These are phyloP conservation scores for Condylura cristata DNA, from an alignment of 2,113 vertebrate genomes.

Conservation along the genomic window DNA sequence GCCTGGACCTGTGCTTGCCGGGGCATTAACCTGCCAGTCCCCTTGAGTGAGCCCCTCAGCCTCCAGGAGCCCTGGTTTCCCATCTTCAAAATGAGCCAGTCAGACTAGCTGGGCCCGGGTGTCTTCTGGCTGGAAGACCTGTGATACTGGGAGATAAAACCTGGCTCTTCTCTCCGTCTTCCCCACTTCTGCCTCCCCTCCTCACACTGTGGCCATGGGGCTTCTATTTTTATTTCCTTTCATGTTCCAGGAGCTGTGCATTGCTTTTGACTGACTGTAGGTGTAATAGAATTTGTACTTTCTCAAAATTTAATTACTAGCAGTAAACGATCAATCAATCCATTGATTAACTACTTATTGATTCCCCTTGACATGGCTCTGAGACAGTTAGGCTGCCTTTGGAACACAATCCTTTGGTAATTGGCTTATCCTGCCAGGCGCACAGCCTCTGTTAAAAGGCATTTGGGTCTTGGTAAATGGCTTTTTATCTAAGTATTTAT, in stretches of 20 bases:
- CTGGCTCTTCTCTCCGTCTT: not conserved
- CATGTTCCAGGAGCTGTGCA: not conserved
- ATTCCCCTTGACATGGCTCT: constrained; percentile 61
- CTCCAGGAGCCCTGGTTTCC: not conserved
- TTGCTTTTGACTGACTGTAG: constrained; percentile 52
- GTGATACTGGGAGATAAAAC: not conserved
- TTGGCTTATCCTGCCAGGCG: constrained; percentile 7
- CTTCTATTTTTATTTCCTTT: constrained; percentile 47
- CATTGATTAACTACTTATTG: constrained; percentile 79
- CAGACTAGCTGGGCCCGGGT: not conserved
- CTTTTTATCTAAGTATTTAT: constrained; percentile 71
- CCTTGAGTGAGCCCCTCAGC: not conserved
- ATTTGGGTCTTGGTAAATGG: constrained; percentile 64
- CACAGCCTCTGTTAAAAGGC: not conserved
- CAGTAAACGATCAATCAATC: constrained; percentile 74
- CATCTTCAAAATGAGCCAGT: not conserved
- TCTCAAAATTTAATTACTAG: constrained; percentile 64
- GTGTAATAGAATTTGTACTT: constrained; percentile 70
- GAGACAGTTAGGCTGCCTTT: constrained; percentile 53
- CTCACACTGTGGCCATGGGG: not conserved
- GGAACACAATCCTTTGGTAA: constrained; percentile 68
- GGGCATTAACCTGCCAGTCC: accelerated
- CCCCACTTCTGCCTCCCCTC: not conserved
- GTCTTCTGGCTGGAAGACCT: not conserved
- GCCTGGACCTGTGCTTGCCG: not conserved